Percentiles rank a stretch among this genome's conserved stretches.
phyloP scores from a whole-genome alignment of 2,113 vertebrate genomes.

The Rhadina sibilatrix region DNA sequence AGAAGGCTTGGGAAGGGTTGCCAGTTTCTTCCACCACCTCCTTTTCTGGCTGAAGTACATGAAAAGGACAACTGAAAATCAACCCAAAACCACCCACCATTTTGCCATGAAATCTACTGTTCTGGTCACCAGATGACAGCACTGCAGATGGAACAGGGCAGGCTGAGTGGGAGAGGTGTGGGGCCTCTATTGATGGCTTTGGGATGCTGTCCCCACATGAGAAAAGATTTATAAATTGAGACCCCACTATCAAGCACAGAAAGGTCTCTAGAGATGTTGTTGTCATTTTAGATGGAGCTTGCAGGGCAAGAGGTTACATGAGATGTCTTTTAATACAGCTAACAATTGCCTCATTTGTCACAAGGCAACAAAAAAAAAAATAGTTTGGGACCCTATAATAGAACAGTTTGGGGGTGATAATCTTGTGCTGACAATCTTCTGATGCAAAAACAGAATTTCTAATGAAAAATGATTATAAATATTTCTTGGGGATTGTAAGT shows the following conservation, averaged over 20 bases:
- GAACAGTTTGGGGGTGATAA: background rate
- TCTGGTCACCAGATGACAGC: background rate
- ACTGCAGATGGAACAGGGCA: background rate
- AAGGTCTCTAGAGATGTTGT: background rate
- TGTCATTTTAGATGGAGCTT: background rate
- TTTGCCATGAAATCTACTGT: background rate
- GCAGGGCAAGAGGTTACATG: background rate
- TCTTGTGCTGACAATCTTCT: background rate
- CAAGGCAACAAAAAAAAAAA: background rate
- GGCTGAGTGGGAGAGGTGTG: background rate
- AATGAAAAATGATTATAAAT: background rate
- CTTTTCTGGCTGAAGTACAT: background rate
- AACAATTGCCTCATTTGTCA: background rate
- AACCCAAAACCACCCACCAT: background rate
- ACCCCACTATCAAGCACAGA: background rate
- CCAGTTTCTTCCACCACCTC: background rate
- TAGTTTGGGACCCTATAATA: background rate
- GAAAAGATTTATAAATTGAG: background rate
- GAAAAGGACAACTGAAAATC: background rate
- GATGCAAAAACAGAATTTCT: conserved; percentile 1
- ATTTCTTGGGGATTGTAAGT: background rate
- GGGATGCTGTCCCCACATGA: background rate
- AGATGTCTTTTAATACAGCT: background rate
- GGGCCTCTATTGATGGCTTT: background rate
- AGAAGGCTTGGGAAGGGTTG: background rate